Percentiles rank a stretch among this genome's conserved stretches.
These are phyloP conservation scores for Trachelus stipa DNA, from an alignment of 2,888 invertebrate species.

Conservation along the genomic window DNA sequence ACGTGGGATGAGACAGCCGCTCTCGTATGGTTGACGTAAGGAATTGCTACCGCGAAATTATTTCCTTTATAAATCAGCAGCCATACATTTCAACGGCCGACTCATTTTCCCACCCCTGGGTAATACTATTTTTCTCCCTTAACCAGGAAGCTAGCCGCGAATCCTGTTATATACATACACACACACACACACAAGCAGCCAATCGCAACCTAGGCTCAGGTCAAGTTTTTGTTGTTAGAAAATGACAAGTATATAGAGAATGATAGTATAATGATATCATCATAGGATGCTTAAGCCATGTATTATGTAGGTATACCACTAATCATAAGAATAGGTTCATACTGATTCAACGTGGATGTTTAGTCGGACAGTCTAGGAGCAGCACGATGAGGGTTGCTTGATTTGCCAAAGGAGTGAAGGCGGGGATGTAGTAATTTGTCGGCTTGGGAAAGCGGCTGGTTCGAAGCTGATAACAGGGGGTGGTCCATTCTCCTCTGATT, in stretches of 20 bases:
- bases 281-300: background rate
- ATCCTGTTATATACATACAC: background rate
- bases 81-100: conserved; percentile 55
- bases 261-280: background rate
- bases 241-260: background rate
- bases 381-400: conserved; percentile 23
- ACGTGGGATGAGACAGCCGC: conserved; percentile 33
- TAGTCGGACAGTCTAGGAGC: background rate
- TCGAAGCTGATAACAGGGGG: conserved; percentile 62
- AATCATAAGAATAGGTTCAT: background rate
- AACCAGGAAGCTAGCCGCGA: background rate
- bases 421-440: conserved; percentile 64
- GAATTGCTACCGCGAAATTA: conserved; percentile 59
- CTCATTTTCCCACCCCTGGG: conserved; percentile 34
- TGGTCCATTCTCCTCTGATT: conserved; percentile 63
- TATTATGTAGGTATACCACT: background rate
- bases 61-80: conserved; percentile 64
- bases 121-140: conserved; percentile 13
- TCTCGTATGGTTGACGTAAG: conserved; percentile 42
- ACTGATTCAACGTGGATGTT: background rate
- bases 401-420: conserved; percentile 47
- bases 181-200: background rate
- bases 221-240: background rate
- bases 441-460: conserved; percentile 62
- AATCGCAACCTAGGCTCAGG: background rate